Evolutionary conservation across 2,888 invertebrate genomes (phyloP).

Genomic region (Apodemia duryi): DNA sequence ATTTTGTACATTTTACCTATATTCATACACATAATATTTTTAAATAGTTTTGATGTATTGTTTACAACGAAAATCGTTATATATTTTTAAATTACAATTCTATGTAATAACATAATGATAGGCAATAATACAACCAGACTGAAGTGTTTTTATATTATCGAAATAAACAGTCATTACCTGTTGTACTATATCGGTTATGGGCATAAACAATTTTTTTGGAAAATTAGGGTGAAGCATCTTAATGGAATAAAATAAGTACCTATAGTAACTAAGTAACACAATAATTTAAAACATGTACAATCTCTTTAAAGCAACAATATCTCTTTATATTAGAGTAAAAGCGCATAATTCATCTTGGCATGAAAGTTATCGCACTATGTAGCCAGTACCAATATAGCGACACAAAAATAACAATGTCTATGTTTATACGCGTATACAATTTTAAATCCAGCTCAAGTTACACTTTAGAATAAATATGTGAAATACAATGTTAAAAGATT

Average conservation of each 20-base stretch:
- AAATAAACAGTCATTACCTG: constrained; percentile 31
- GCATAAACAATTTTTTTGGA: constrained; percentile 30
- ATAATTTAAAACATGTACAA: constrained; percentile 3
- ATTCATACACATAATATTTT: constrained; percentile 12
- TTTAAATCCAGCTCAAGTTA: too few species aligned
- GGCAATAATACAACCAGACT: constrained; percentile 35
- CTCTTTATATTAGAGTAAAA: not conserved
- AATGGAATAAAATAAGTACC: not conserved
- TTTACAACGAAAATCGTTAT: constrained; percentile 32
- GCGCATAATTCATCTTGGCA: too few species aligned
- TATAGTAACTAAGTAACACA: constrained; percentile 3
- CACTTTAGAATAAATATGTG: too few species aligned
- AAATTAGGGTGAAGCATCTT: constrained; percentile 28
- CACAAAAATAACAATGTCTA: too few species aligned
- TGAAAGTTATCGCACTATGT: too few species aligned
- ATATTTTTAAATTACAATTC: constrained; percentile 30
- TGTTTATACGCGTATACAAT: too few species aligned
- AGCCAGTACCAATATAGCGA: too few species aligned
- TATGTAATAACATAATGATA: constrained; percentile 29
- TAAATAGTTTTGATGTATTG: constrained; percentile 23
- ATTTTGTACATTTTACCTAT: constrained; percentile 1
- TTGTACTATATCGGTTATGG: constrained; percentile 24
- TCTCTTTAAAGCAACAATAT: constrained; percentile 1
- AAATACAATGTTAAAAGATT: too few species aligned
- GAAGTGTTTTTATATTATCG: constrained; percentile 35